Evolutionary conservation across 2,113 vertebrate species (phyloP).

Genomic region (Dolichotis patagonum): DNA sequence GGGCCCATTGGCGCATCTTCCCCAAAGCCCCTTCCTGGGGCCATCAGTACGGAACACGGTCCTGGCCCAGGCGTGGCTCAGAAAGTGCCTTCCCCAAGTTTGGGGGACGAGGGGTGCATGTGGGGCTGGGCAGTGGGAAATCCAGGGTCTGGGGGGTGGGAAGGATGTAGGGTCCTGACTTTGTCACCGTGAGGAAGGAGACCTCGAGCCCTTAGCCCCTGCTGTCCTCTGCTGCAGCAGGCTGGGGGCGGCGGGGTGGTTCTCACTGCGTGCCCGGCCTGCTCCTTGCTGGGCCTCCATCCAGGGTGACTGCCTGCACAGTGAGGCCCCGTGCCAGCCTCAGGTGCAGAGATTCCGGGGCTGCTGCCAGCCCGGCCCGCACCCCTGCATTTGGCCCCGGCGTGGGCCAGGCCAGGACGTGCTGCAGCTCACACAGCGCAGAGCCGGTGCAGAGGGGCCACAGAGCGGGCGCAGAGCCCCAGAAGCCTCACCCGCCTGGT

Average conservation of each 20-base stretch:
- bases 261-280: neutral
- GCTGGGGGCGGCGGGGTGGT: neutral
- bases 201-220: neutral
- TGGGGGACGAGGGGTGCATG: neutral
- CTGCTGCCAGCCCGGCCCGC: neutral
- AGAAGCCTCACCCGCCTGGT: neutral
- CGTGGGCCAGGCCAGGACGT: neutral
- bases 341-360: neutral
- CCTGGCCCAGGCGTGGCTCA: neutral
- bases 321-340: neutral
- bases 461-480: neutral
- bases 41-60: neutral
- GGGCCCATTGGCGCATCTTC: neutral
- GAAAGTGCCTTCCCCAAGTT: neutral
- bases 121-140: neutral
- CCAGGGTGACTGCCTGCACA: neutral
- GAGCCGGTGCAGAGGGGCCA: accelerated
- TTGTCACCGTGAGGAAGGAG: neutral
- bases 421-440: neutral
- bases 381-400: neutral
- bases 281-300: neutral
- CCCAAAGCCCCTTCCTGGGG: neutral
- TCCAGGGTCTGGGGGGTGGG: neutral
- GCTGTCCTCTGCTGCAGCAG: neutral
- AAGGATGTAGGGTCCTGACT: neutral